These are phyloP conservation scores for Holothuria scabra DNA, from an alignment of 53 echinoderm and acorn worm genomes.

Conservation along the genomic window DNA sequence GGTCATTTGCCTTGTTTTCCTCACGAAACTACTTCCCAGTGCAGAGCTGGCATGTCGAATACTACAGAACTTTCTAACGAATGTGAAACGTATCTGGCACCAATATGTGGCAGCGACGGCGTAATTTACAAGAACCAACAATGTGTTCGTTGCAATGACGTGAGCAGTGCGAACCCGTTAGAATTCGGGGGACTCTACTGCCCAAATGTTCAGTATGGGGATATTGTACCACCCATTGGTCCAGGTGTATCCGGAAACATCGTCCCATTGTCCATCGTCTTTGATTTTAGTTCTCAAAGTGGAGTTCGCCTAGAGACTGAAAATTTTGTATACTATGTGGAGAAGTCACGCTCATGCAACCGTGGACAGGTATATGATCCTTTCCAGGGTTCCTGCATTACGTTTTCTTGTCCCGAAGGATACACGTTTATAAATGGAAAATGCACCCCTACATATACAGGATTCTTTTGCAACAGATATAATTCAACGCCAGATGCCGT, in stretches of 20 bases:
- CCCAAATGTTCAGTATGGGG: background rate
- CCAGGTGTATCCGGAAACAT: background rate
- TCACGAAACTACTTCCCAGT: background rate
- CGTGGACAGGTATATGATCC: conserved; percentile 14
- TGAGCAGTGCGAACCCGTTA: background rate
- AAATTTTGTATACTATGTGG: background rate
- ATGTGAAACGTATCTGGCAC: conserved; percentile 12
- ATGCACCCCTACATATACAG: background rate
- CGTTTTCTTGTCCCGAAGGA: conserved; percentile 5
- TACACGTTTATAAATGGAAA: background rate
- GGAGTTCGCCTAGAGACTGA: background rate
- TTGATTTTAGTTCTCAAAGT: conserved; percentile 23
- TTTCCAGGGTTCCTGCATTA: background rate
- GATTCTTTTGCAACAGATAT: background rate
- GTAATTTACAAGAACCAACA: conserved; percentile 16
- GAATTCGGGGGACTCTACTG: conserved; percentile 3
- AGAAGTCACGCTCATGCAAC: background rate
- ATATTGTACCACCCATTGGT: background rate
- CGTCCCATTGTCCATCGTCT: conserved; percentile 3
- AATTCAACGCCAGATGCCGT: background rate
- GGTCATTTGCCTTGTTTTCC: conserved; percentile 22
- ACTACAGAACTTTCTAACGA: background rate
- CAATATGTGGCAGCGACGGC: background rate
- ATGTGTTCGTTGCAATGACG: background rate
- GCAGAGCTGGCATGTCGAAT: background rate